phyloP scores from a whole-genome alignment of 2,797 vertebrate genomes.

The Tarsius wallacei region DNA sequence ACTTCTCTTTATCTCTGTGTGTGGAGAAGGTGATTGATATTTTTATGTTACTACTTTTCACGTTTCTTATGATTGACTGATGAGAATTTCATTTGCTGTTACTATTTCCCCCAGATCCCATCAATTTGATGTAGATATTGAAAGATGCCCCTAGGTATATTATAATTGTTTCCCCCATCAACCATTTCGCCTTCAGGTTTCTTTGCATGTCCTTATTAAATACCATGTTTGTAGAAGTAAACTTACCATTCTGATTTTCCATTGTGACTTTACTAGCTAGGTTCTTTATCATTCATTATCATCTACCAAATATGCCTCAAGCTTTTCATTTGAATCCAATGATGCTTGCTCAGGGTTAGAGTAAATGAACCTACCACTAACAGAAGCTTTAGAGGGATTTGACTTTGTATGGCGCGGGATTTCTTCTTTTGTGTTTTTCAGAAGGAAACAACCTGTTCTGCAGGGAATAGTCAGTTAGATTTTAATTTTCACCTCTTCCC shows the following conservation, averaged over 20 bases:
- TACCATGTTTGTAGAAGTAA: conserved; percentile 82
- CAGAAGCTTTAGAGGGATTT: conserved; percentile 69
- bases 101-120: neutral
- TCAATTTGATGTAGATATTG: conserved; percentile 57
- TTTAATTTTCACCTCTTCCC: conserved; percentile 81
- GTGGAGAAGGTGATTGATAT: neutral
- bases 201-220: conserved; percentile 77
- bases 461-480: conserved; percentile 69
- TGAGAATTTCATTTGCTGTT: conserved; percentile 42
- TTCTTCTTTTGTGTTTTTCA: conserved; percentile 69
- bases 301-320: conserved; percentile 69
- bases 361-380: conserved; percentile 66
- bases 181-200: conserved; percentile 68
- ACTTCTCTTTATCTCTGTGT: neutral
- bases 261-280: conserved; percentile 77
- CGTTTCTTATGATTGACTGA: conserved; percentile 44
- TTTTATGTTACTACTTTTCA: neutral
- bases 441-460: conserved; percentile 64
- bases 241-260: conserved; percentile 72
- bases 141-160: conserved; percentile 66
- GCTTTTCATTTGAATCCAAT: conserved; percentile 74
- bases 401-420: neutral
- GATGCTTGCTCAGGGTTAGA: conserved; percentile 64
- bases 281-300: conserved; percentile 76
- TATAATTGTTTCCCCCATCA: conserved; percentile 46